These are phyloP conservation scores for Falco punctatus DNA, from an alignment of 2,113 vertebrate genomes.

Conservation along the genomic window DNA sequence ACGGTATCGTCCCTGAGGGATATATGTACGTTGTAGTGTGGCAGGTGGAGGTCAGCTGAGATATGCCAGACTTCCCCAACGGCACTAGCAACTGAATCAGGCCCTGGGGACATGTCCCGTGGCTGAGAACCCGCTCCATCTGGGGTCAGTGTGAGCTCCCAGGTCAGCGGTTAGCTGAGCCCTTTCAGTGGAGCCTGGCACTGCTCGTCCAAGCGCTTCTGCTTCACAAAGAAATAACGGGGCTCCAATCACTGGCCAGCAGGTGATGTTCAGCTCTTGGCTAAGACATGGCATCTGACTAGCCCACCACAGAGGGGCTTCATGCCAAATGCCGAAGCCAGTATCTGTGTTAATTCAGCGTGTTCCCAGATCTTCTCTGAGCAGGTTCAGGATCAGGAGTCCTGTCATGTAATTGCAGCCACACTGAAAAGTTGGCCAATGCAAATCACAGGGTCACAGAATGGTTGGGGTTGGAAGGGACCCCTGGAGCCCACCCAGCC, in stretches of 20 bases:
- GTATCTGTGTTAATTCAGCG: background rate
- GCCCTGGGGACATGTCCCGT: too few species aligned
- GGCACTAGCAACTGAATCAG: background rate
- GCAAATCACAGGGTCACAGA: background rate
- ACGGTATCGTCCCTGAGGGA: background rate
- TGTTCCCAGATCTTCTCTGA: background rate
- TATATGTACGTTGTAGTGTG: background rate
- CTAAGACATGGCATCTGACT: background rate
- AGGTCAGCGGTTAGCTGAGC: background rate
- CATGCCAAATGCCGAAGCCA: background rate
- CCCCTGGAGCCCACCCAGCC: too few species aligned
- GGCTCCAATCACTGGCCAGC: background rate
- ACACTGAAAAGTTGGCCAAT: background rate
- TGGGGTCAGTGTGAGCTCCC: background rate
- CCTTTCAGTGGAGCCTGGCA: background rate
- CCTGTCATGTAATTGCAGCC: background rate
- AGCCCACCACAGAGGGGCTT: background rate
- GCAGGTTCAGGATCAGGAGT: background rate
- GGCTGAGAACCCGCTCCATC: background rate
- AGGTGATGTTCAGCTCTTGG: background rate
- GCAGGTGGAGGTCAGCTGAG: background rate
- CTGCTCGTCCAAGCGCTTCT: background rate
- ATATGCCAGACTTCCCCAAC: background rate
- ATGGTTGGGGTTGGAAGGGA: too few species aligned
- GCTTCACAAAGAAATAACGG: background rate